A percentile compares a stretch with the other conserved stretches of the same genome.
phyloP scores from a whole-genome alignment of 2,797 vertebrate species.

The Atherinosoma microstoma region DNA sequence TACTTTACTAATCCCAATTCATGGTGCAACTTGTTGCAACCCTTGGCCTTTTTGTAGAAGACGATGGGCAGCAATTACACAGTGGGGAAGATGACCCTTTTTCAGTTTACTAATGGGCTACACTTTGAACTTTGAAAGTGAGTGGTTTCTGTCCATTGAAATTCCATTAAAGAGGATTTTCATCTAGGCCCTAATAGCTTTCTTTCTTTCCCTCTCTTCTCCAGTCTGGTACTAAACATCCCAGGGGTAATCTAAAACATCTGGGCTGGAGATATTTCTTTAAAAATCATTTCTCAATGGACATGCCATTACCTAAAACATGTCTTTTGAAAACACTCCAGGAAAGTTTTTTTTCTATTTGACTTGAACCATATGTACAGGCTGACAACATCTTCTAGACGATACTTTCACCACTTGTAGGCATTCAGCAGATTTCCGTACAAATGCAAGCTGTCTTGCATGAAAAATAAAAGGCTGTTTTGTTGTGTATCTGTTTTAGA shows the following conservation, averaged over 20 bases:
- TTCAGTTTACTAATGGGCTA: slow-evolving; percentile 35
- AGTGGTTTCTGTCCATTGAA: slow-evolving; percentile 50
- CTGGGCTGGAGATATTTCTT: slow-evolving; percentile 54
- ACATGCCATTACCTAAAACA: slow-evolving; percentile 44
- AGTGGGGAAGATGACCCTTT: slow-evolving; percentile 9
- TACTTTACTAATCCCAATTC: neutral
- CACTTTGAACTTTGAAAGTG: slow-evolving; percentile 57
- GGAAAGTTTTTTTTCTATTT: neutral
- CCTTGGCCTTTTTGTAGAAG: slow-evolving; percentile 20
- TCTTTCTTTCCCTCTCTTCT: slow-evolving; percentile 5
- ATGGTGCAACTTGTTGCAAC: slow-evolving; percentile 37
- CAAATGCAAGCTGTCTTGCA: slow-evolving; percentile 25
- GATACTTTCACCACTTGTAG: slow-evolving; percentile 14
- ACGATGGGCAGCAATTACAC: slow-evolving; percentile 22
- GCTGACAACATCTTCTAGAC: neutral
- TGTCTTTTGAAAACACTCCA: slow-evolving; percentile 9
- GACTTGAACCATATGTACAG: slow-evolving; percentile 3
- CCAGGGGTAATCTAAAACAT: slow-evolving; percentile 63
- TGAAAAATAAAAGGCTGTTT: slow-evolving; percentile 45
- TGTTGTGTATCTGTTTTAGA: slow-evolving; percentile 34
- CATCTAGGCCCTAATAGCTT: slow-evolving; percentile 20
- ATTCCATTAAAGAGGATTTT: slow-evolving; percentile 53
- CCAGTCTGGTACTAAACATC: slow-evolving; percentile 21
- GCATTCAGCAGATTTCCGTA: slow-evolving; percentile 33
- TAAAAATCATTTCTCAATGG: slow-evolving; percentile 39